phyloP scores from a whole-genome alignment of 2,797 vertebrate genomes.

The Macrochelys suwanniensis region DNA sequence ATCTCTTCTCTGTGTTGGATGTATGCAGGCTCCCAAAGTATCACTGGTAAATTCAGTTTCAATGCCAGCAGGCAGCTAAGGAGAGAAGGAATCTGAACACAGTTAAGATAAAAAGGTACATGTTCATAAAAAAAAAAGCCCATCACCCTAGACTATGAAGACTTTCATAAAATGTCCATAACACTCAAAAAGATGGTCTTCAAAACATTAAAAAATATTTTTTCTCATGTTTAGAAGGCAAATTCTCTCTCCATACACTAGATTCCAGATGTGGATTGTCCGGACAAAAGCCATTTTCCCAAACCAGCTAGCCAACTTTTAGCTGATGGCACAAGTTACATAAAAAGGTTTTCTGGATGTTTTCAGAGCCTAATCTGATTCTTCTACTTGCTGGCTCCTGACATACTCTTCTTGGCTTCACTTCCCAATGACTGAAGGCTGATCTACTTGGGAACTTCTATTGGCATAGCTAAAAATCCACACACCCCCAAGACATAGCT shows the following conservation, averaged over 20 bases:
- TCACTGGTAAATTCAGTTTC: not conserved
- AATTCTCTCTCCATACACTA: not conserved
- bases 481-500: not conserved
- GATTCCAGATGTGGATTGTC: not conserved
- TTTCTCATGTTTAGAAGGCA: not conserved
- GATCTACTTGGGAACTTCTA: not conserved
- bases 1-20: not conserved
- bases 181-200: rapidly evolving
- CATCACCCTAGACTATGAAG: rapidly evolving
- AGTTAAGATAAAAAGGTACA: not conserved
- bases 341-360: not conserved
- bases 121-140: not conserved
- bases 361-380: slow-evolving; percentile 26
- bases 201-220: not conserved
- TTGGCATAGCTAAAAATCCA: not conserved
- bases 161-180: not conserved
- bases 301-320: not conserved
- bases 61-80: not conserved
- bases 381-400: not conserved
- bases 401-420: slow-evolving; percentile 33
- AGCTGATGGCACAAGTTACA: not conserved
- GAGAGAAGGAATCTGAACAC: not conserved
- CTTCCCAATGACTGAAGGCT: slow-evolving; percentile 25
- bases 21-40: rapidly evolving
- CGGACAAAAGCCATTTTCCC: not conserved